Base-by-base conservation (phyloP, 2,888 invertebrate genomes). In the Ophion costatus region DNA sequence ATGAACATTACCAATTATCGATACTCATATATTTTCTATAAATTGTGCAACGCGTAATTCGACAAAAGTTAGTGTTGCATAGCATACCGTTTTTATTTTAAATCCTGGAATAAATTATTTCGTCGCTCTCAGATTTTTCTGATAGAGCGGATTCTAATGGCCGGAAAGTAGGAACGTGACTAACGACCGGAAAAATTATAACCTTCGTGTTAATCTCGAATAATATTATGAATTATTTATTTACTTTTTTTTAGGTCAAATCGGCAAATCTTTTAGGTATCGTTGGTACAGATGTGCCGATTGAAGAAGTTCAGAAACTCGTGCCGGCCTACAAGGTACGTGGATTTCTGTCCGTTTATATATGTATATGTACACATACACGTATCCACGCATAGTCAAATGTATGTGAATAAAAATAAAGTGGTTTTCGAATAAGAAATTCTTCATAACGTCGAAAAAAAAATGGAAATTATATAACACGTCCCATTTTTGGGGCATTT, bases 281-380 rank as follows among this genome's bases (percentile, higher is more conserved):
- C 61, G 98, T 99, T 85, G 99, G 99, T 73, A 98, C 98, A 24
- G 99, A 99, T 94, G 98, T 99, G 86, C 98, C 99, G 88, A 96
- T 99, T 91, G 97, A 98, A 94, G 98, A 99, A 94, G 97, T 99
- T 91, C 97, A 97, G 94, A 98, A 98, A 95, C 96, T 98, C 93
- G 98, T 99, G 83, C 98, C 99, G 90, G 97, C 98, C 77, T 98
- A 98, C 92, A 98, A 98, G 96, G 98, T 98, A 95, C 93, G 87
- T 64, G 59, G 2, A 76, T 82, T 33, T 66, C 45, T 11, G 45
- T 14, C 14, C 11, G 45, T 10, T 10, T 45, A 45, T 14, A 14
- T 14, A 4, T 11, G 7, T 38, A 38, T 38, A 5, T 9, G 7
- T 3, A 38, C 9, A 38, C 7, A 9, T 5, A 38, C 9, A 38